Evolutionary conservation across 2,888 invertebrate species (phyloP).

Genomic region (Thyatira batis): DNA sequence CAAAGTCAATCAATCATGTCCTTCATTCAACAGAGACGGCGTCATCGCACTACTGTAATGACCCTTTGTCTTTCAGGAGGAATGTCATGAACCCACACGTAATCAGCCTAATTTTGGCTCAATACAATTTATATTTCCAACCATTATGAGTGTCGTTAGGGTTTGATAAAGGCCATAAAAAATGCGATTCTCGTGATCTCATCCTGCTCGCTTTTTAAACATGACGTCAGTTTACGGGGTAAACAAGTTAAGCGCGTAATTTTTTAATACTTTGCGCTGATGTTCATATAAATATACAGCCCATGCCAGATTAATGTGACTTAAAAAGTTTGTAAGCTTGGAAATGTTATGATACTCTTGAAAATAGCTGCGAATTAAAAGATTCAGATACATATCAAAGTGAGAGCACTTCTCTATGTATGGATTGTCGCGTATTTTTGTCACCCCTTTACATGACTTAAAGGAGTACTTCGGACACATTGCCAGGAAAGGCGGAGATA

Average conservation of each 20-base stretch:
- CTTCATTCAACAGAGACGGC: neutral
- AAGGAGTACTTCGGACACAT: no score
- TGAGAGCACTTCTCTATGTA: no score
- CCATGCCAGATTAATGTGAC: neutral
- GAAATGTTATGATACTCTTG: neutral
- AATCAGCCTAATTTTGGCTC: constrained; percentile 28
- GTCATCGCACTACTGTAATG: neutral
- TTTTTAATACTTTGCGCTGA: constrained; percentile 50
- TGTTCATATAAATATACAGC: constrained; percentile 15
- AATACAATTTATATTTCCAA: constrained; percentile 34
- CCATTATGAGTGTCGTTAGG: constrained; percentile 29
- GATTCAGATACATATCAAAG: no score
- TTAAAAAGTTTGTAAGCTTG: neutral
- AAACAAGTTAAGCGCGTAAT: constrained; percentile 49
- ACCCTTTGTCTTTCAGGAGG: constrained; percentile 4
- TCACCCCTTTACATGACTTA: no score
- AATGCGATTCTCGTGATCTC: constrained; percentile 54
- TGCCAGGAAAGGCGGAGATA: no score
- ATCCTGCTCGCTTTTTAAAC: constrained; percentile 37
- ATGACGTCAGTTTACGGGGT: constrained; percentile 51
- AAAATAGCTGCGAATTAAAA: neutral
- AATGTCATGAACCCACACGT: constrained; percentile 35
- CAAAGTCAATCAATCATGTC: constrained; percentile 2
- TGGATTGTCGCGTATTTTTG: no score
- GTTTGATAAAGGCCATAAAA: constrained; percentile 45